Evolutionary conservation across 2,113 vertebrate species (phyloP).

Genomic region (Rattus norvegicus): GRCr8 NC_086020.1:76567001-76567500

Average conservation of each 20-base stretch:
- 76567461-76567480: too few species aligned
- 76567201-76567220: not conserved
- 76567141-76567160: not conserved
- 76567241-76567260: not conserved
- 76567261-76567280: not conserved
- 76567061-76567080: not conserved
- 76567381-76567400: not conserved
- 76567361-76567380: not conserved
- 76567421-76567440: not conserved
- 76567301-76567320: not conserved
- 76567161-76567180: not conserved
- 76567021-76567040: not conserved
- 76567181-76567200: not conserved
- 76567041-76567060: not conserved
- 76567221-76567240: not conserved
- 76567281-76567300: not conserved
- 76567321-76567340: not conserved
- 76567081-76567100: not conserved
- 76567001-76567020: too few species aligned
- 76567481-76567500: too few species aligned
- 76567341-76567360: not conserved
- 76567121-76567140: not conserved
- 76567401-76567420: not conserved
- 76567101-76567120: not conserved
- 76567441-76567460: too few species aligned